phyloP scores from a whole-genome alignment of 2,797 vertebrate genomes.

The Phoxinus dragarum region DNA sequence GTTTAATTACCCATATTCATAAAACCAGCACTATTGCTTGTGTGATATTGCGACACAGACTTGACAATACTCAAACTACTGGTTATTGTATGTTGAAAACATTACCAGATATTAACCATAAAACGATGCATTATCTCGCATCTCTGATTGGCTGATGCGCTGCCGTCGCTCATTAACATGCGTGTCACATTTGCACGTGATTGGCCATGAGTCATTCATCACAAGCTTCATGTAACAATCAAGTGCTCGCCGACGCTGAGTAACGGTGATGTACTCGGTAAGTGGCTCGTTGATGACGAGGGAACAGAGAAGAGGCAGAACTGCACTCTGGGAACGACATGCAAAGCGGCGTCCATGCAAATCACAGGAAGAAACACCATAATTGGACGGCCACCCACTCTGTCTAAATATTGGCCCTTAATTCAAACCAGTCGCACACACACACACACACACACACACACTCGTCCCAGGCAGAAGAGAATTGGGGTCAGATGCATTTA shows the following conservation, averaged over 20 bases:
- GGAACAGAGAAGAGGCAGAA: slow-evolving; percentile 18
- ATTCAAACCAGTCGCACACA: slow-evolving; percentile 11
- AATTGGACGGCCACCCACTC: slow-evolving; percentile 34
- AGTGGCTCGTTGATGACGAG: neutral
- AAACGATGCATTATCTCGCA: neutral
- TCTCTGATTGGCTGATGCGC: slow-evolving; percentile 3
- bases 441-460: neutral
- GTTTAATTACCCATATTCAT: neutral
- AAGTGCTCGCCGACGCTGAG: neutral
- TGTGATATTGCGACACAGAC: neutral
- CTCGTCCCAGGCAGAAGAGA: slow-evolving; percentile 12
- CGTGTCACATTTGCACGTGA: neutral
- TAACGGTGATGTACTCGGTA: neutral
- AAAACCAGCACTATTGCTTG: neutral
- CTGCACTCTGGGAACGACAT: slow-evolving; percentile 40
- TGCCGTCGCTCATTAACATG: neutral
- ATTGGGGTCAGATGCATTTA: slow-evolving; percentile 42
- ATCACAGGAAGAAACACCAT: slow-evolving; percentile 26
- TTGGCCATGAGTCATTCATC: slow-evolving; percentile 23
- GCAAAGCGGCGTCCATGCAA: slow-evolving; percentile 22
- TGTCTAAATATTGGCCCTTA: slow-evolving; percentile 19
- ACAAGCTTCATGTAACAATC: neutral
- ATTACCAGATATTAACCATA: neutral
- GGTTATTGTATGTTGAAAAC: neutral
- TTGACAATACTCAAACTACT: neutral